Evolutionary conservation across 2,113 vertebrate species (phyloP).

Genomic region (Halichoerus grypus): DNA sequence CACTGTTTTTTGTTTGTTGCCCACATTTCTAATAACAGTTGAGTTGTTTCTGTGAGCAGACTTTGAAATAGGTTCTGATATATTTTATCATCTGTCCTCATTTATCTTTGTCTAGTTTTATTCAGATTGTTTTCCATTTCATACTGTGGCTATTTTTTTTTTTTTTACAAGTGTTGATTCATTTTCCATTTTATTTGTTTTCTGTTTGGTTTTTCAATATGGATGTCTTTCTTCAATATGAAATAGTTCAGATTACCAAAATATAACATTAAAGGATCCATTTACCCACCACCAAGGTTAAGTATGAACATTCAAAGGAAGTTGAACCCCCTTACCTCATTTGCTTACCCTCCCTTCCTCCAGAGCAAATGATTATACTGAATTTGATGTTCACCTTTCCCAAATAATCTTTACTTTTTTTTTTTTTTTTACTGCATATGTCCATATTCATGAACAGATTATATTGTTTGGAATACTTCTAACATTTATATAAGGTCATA

Average conservation of each 20-base stretch:
- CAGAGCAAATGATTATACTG: background rate
- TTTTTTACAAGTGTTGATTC: background rate
- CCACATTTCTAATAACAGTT: conserved; percentile 12
- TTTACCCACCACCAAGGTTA: background rate
- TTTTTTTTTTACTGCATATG: background rate
- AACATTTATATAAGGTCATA: background rate
- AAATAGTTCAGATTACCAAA: conserved; percentile 25
- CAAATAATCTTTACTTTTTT: background rate
- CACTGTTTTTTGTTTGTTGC: conserved; percentile 36
- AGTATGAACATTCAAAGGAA: conserved; percentile 40
- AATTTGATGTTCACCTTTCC: background rate
- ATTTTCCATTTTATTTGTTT: conserved; percentile 57
- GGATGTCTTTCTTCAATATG: conserved; percentile 17
- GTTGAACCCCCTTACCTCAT: background rate
- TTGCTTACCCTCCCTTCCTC: background rate
- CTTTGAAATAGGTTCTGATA: conserved; percentile 55
- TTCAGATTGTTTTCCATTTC: conserved; percentile 63
- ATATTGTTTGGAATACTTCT: background rate
- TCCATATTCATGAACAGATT: background rate
- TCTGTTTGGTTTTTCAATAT: conserved; percentile 47
- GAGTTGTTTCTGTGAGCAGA: conserved; percentile 35
- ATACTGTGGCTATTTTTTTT: conserved; percentile 47
- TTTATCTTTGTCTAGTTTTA: conserved; percentile 78
- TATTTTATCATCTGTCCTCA: conserved; percentile 59
- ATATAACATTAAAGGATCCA: background rate